Conservation (phyloP, 2,113 vertebrate genomes). For the Pyrgilauda ruficollis region DNA sequence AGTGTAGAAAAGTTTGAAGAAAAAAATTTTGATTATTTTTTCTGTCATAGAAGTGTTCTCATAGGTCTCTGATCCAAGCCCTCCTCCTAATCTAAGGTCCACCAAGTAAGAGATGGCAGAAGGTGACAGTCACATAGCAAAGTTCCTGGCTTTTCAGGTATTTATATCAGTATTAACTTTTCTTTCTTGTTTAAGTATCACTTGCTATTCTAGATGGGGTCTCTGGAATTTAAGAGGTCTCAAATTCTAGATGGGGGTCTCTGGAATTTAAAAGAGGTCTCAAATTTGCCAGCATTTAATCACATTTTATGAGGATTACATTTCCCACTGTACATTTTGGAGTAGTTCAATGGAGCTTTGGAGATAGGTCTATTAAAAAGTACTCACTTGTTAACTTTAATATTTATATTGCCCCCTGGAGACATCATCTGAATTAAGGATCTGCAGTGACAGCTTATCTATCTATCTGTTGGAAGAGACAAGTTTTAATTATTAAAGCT, state of each 20-base stretch:
- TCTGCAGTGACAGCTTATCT: not conserved
- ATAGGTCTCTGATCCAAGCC: not conserved
- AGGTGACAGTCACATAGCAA: not conserved
- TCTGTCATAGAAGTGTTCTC: not conserved
- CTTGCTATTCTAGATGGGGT: not conserved
- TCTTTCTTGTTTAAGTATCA: not conserved
- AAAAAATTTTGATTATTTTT: not conserved
- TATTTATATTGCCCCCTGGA: not conserved
- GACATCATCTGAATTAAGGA: not conserved
- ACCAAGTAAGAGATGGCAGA: not conserved
- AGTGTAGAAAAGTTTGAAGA: not conserved
- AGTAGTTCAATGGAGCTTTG: not conserved
- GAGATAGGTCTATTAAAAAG: not conserved
- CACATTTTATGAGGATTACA: not conserved
- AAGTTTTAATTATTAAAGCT: not conserved
- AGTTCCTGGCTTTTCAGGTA: not conserved
- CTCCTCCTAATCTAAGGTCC: not conserved
- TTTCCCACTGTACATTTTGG: not conserved
- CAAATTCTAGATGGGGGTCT: not conserved
- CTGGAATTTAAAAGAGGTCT: not conserved
- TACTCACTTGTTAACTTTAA: not conserved
- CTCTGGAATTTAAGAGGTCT: not conserved
- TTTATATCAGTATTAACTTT: not conserved
- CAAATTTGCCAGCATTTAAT: not conserved
- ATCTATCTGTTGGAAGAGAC: not conserved